phyloP scores from a whole-genome alignment of 2,888 invertebrate genomes.

The Caenorhabditis sp. region DNA sequence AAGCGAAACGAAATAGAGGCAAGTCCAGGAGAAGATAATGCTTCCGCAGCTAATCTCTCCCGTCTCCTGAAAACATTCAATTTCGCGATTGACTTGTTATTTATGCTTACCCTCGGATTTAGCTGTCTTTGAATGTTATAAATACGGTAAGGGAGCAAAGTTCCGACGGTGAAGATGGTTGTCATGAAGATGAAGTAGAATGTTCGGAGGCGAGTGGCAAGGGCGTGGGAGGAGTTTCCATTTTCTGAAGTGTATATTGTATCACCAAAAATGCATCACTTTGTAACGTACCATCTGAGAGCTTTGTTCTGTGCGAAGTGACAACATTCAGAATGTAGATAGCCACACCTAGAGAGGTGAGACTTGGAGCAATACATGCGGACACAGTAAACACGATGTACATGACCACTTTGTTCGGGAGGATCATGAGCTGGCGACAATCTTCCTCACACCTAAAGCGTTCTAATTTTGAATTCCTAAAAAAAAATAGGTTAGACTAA shows the following conservation, averaged over 20 bases:
- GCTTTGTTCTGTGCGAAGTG: constrained; percentile 69
- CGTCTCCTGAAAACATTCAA: constrained; percentile 19
- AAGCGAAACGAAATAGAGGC: constrained; percentile 74
- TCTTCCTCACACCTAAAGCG: constrained; percentile 58
- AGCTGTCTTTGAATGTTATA: constrained; percentile 60
- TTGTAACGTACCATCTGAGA: constrained; percentile 52
- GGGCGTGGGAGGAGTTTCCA: constrained; percentile 59
- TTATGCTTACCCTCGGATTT: constrained; percentile 25
- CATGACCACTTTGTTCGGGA: constrained; percentile 59
- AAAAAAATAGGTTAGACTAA: constrained; percentile 11
- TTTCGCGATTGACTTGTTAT: background rate
- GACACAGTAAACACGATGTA: constrained; percentile 68
- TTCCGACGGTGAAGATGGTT: constrained; percentile 74
- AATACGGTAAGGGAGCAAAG: constrained; percentile 75
- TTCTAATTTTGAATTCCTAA: background rate
- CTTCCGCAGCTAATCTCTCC: constrained; percentile 59
- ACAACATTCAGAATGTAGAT: constrained; percentile 77
- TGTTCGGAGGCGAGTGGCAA: constrained; percentile 72
- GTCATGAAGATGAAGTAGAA: constrained; percentile 79
- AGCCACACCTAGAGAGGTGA: constrained; percentile 76
- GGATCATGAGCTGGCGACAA: constrained; percentile 56
- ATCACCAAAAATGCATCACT: no score
- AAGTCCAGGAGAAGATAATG: constrained; percentile 68
- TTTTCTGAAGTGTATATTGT: no score
- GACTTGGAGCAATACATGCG: constrained; percentile 75